phyloP scores from a whole-genome alignment of 2,797 vertebrate genomes.

The Thunnus albacares region DNA sequence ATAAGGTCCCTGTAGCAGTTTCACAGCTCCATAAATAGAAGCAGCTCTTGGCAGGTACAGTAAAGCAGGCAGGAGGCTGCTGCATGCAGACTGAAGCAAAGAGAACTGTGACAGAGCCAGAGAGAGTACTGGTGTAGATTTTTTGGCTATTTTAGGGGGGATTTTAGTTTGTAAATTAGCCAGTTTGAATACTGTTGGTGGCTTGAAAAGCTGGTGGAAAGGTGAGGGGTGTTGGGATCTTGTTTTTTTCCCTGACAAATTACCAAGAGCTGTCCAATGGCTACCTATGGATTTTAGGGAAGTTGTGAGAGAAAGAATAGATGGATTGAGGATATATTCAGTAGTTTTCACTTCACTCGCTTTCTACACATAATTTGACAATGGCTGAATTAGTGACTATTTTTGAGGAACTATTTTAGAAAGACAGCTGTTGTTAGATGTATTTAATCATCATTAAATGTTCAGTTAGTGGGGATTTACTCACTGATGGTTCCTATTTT shows the following conservation, averaged over 20 bases:
- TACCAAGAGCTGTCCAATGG: background rate
- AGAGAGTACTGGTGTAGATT: background rate
- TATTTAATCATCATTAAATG: background rate
- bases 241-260: background rate
- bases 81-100: constrained; percentile 20
- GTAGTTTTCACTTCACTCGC: background rate
- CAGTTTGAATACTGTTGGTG: constrained; percentile 1
- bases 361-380: background rate
- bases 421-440: background rate
- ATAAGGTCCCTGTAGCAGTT: constrained; percentile 7
- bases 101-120: constrained; percentile 33
- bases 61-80: constrained; percentile 33
- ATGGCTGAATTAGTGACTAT: background rate
- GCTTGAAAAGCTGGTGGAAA: background rate
- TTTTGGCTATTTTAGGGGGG: constrained; percentile 8
- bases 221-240: background rate
- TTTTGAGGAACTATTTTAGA: background rate
- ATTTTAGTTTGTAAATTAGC: constrained; percentile 26
- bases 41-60: constrained; percentile 54
- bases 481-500: background rate
- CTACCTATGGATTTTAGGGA: constrained; percentile 4
- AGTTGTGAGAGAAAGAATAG: constrained; percentile 12
- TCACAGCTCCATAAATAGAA: constrained; percentile 59
- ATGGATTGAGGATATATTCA: constrained; percentile 20
- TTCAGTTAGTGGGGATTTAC: background rate